Conservation (phyloP, 2,113 vertebrate species). For the Perca flavescens region DNA sequence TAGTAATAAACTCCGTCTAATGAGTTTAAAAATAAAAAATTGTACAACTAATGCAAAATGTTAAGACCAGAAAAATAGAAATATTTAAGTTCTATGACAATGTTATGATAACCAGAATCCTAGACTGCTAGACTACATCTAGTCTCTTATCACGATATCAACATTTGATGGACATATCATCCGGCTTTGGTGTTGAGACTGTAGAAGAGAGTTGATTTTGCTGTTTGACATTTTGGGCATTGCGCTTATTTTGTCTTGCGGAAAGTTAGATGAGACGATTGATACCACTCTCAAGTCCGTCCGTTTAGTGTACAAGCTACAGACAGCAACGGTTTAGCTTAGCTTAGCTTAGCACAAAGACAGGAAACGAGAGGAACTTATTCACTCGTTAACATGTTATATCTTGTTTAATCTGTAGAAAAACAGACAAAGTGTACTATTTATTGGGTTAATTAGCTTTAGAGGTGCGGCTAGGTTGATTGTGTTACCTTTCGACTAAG, state of each 20-base stretch:
- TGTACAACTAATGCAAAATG: neutral
- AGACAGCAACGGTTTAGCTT: neutral
- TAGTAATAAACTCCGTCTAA: neutral
- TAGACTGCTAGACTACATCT: neutral
- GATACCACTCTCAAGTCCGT: no score
- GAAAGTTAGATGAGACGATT: neutral
- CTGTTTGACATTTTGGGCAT: neutral
- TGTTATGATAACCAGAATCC: neutral
- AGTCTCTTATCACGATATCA: neutral
- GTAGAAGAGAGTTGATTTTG: neutral
- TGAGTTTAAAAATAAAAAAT: neutral
- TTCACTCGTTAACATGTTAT: no score
- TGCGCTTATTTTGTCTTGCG: neutral
- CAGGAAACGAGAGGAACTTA: neutral
- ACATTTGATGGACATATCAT: neutral
- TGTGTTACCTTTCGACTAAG: neutral
- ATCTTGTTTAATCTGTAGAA: neutral
- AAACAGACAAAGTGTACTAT: neutral
- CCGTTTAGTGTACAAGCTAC: neutral
- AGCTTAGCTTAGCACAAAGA: constrained; percentile 8
- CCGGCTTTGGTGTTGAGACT: neutral
- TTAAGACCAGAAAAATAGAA: neutral
- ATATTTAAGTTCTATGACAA: neutral
- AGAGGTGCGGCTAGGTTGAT: no score
- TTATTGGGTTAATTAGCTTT: neutral